Conservation (phyloP, 2,797 vertebrate species). For the Balearica regulorum region DNA sequence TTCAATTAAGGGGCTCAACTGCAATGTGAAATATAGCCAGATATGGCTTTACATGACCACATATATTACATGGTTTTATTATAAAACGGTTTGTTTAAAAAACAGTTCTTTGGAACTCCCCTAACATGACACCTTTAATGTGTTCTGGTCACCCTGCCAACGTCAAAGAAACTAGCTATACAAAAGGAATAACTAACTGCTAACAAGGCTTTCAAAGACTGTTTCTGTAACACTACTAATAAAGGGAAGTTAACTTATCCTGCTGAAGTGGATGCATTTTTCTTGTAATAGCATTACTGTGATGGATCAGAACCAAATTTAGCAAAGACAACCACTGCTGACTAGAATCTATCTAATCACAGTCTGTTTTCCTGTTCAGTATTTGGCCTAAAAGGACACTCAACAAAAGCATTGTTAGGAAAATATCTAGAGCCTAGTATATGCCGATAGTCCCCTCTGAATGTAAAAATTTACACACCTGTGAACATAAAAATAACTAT, state of each 20-base stretch:
- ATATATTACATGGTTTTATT: background rate
- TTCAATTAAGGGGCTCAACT: background rate
- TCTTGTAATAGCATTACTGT: background rate
- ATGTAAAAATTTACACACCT: background rate
- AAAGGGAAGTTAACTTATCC: background rate
- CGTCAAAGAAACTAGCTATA: background rate
- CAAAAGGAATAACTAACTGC: background rate
- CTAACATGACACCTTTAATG: background rate
- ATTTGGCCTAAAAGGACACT: background rate
- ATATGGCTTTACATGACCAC: background rate
- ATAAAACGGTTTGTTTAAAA: background rate
- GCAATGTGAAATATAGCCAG: background rate
- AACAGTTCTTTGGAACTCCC: background rate
- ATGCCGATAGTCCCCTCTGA: background rate
- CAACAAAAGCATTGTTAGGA: background rate
- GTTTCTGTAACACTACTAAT: background rate
- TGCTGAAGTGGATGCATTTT: background rate
- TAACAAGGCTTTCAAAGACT: background rate
- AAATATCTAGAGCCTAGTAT: background rate
- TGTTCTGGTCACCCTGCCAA: background rate
- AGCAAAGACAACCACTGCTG: background rate
- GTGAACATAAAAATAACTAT: background rate
- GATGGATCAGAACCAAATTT: background rate
- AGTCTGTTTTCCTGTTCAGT: background rate
- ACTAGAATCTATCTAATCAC: background rate